phyloP scores from a whole-genome alignment of 2,888 invertebrate species.

The Entomobrya multifasciata region DNA sequence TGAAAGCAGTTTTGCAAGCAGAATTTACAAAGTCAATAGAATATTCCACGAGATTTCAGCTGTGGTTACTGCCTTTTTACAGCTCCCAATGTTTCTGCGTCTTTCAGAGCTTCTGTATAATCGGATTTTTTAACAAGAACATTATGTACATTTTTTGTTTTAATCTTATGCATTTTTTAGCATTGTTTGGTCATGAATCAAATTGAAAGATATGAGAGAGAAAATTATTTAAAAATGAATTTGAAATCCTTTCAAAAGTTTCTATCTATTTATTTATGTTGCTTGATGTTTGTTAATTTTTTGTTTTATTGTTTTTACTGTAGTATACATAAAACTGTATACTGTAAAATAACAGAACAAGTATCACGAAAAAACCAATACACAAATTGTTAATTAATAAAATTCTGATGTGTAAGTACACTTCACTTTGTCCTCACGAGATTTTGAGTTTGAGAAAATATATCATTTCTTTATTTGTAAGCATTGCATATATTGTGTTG shows the following conservation, averaged over 20 bases:
- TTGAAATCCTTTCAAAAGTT: conserved; percentile 37
- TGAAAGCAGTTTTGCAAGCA: neutral
- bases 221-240: neutral
- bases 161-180: conserved; percentile 1
- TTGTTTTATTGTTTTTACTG: conserved; percentile 61
- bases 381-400: conserved; percentile 65
- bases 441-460: neutral
- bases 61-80: conserved; percentile 66
- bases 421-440: conserved; percentile 21
- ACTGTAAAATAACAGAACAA: conserved; percentile 64
- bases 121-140: conserved; percentile 33
- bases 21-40: conserved; percentile 23
- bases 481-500: too few species aligned
- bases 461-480: neutral
- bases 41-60: conserved; percentile 60
- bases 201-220: neutral
- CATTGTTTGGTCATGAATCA: conserved; percentile 18
- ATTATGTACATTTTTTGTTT: conserved; percentile 22
- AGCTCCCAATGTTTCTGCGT: conserved; percentile 68
- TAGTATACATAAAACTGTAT: conserved; percentile 65
- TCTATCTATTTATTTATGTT: conserved; percentile 60
- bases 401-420: conserved; percentile 63
- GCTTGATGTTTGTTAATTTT: conserved; percentile 44
- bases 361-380: conserved; percentile 66
- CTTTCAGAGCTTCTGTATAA: conserved; percentile 71